phyloP scores from a whole-genome alignment of 2,797 vertebrate genomes.

The Chloroceryle amazona region DNA sequence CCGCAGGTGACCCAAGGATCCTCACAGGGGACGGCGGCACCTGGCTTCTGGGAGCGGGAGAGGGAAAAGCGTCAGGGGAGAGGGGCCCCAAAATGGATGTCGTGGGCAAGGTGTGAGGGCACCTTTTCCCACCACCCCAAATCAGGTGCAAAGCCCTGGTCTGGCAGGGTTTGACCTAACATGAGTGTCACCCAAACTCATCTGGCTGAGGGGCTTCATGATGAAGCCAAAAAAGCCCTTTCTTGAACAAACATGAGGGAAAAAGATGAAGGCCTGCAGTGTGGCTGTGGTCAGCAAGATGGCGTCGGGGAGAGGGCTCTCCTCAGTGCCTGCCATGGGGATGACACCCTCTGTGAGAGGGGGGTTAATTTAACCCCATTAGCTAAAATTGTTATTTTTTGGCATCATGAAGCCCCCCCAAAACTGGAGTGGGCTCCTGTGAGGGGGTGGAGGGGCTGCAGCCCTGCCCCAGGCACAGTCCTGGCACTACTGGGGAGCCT shows the following conservation, averaged over 20 bases:
- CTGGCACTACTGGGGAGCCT: background rate
- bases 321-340: background rate
- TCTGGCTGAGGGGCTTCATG: background rate
- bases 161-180: rapidly evolving
- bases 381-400: too few relatives aligned
- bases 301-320: rapidly evolving
- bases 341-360: too few relatives aligned
- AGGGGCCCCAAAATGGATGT: rapidly evolving
- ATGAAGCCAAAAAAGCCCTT: background rate
- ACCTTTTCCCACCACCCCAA: rapidly evolving
- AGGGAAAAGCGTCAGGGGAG: background rate
- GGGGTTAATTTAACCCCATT: too few relatives aligned
- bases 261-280: rapidly evolving
- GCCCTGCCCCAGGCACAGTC: background rate
- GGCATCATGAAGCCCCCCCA: too few relatives aligned
- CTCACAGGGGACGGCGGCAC: constrained; percentile 77
- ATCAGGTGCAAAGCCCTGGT: rapidly evolving
- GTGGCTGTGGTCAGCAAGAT: background rate
- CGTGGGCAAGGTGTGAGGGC: rapidly evolving
- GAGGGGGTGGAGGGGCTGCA: rapidly evolving
- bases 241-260: rapidly evolving
- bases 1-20: constrained; percentile 84
- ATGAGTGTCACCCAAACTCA: background rate
- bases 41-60: constrained; percentile 83
- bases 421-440: too few relatives aligned